These are phyloP conservation scores for Nyleta sp. DNA, from an alignment of 2,888 invertebrate species.

Conservation along the genomic window DNA sequence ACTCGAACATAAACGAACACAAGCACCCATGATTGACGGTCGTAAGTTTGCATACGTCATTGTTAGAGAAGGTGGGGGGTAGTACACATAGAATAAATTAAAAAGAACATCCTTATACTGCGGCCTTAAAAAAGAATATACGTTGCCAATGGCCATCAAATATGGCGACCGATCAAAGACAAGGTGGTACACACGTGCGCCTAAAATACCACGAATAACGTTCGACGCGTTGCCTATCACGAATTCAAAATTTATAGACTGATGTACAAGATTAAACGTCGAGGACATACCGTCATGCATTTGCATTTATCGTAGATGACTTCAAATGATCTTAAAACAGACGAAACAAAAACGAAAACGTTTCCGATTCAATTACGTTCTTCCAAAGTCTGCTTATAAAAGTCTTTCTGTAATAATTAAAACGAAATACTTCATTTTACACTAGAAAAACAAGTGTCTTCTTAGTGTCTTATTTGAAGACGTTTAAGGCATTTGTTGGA, in stretches of 20 bases:
- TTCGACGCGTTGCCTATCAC: conserved; percentile 25
- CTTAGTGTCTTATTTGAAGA: no score
- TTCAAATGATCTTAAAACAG: conserved; percentile 1
- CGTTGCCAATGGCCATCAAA: conserved; percentile 17
- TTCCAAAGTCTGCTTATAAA: no score
- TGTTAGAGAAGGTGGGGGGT: conserved; percentile 25
- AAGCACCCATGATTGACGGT: conserved; percentile 28
- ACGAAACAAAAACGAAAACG: not conserved
- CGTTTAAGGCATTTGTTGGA: no score
- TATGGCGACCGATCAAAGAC: conserved; percentile 38
- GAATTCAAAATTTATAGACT: conserved; percentile 68
- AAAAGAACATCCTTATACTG: conserved; percentile 34
- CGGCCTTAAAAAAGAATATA: conserved; percentile 34
- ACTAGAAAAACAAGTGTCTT: no score
- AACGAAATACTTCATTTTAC: no score
- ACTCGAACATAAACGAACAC: conserved; percentile 34
- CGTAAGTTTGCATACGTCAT: conserved; percentile 39
- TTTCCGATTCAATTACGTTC: no score
- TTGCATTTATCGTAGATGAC: conserved; percentile 5
- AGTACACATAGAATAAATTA: conserved; percentile 59
- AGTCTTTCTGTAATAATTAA: no score
- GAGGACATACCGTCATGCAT: conserved; percentile 24
- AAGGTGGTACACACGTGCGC: conserved; percentile 32
- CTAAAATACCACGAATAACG: conserved; percentile 34
- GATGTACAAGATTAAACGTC: conserved; percentile 37